phyloP scores from a whole-genome alignment of 2,888 invertebrate genomes.

The Cordilura impudica region DNA sequence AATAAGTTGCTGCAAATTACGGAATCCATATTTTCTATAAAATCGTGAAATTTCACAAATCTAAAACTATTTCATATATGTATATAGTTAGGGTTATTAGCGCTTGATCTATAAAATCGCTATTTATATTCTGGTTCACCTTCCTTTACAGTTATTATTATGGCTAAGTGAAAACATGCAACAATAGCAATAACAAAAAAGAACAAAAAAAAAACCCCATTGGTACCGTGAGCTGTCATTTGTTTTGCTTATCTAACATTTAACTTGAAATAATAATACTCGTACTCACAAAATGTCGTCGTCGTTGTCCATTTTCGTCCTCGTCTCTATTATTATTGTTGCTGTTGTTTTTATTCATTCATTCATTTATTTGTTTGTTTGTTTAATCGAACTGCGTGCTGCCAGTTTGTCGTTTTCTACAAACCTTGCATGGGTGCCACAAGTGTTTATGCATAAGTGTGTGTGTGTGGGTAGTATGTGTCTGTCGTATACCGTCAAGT shows the following conservation, averaged over 20 bases:
- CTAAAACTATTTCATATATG: too few relatives aligned
- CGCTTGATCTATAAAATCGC: too few relatives aligned
- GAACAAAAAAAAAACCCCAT: not conserved
- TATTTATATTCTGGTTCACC: too few relatives aligned
- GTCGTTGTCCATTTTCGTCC: not conserved
- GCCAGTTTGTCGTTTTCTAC: conserved; percentile 52
- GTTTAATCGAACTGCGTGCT: conserved; percentile 44
- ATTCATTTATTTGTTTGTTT: conserved; percentile 53
- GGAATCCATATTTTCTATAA: too few relatives aligned
- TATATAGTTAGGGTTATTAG: too few relatives aligned
- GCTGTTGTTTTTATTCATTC: not conserved
- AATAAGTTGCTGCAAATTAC: too few relatives aligned
- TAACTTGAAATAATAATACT: conserved; percentile 36
- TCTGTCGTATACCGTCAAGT: conserved; percentile 33
- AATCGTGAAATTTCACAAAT: too few relatives aligned
- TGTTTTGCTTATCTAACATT: conserved; percentile 40
- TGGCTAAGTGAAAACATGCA: not conserved
- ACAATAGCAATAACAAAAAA: not conserved
- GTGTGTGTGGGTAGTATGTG: conserved; percentile 18
- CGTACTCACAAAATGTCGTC: not conserved
- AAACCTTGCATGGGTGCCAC: not conserved
- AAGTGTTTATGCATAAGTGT: not conserved
- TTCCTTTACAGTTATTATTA: not conserved
- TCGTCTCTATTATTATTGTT: not conserved
- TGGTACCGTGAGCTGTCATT: conserved; percentile 8